phyloP scores from a whole-genome alignment of 2,888 invertebrate species.

The Lasioglossum marginatum region DNA sequence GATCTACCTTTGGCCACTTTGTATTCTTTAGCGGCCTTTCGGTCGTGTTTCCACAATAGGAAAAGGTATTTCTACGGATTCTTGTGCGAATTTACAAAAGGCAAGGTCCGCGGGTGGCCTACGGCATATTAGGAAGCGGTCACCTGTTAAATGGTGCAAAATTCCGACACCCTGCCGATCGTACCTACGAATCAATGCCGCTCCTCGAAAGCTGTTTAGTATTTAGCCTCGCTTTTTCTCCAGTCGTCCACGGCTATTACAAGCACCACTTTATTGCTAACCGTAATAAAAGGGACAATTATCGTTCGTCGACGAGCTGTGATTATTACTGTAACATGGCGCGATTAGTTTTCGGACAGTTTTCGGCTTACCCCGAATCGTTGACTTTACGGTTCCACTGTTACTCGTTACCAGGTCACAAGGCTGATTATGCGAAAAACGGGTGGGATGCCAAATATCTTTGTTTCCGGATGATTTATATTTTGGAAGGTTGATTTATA shows the following conservation, averaged over 20 bases:
- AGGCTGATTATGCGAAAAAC: neutral
- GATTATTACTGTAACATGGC: neutral
- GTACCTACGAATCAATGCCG: conserved; percentile 17
- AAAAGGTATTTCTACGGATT: conserved; percentile 39
- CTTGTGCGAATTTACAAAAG: conserved; percentile 44
- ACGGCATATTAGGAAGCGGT: conserved; percentile 28
- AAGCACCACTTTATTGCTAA: conserved; percentile 1
- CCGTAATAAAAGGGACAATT: conserved; percentile 6
- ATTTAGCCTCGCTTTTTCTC: conserved; percentile 22
- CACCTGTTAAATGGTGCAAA: conserved; percentile 53
- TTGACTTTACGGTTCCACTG: neutral
- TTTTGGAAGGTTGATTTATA: too few relatives aligned
- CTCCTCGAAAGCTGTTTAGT: conserved; percentile 29
- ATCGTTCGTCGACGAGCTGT: neutral
- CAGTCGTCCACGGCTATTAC: neutral
- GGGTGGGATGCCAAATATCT: too few relatives aligned
- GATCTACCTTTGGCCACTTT: neutral
- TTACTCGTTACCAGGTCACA: neutral
- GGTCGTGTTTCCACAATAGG: conserved; percentile 33
- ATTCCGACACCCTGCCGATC: conserved; percentile 36
- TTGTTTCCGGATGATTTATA: too few relatives aligned
- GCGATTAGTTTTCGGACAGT: neutral
- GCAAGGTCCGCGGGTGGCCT: conserved; percentile 28
- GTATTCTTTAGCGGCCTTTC: conserved; percentile 7
- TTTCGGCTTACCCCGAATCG: neutral